Evolutionary conservation across 1,140 invertebrate species (phyloP), one percentile per base, ranked within the genome.

Genomic region (Aricia agestis): DNA sequence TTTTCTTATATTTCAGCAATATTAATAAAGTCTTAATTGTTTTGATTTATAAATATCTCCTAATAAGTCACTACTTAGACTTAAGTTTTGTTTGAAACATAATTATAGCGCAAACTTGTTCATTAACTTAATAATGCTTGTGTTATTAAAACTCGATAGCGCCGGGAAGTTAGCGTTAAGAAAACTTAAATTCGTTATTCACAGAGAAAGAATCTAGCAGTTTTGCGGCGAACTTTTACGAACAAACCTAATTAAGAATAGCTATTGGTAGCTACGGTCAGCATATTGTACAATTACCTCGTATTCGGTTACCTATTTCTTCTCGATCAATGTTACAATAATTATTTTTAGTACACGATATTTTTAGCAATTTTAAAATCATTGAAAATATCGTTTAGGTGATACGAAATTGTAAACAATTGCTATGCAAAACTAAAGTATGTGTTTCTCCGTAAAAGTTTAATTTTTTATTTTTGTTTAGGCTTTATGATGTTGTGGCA

Each of bases 171-270:
- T 63, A 63, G 45, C 63, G 67, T 65, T 52, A 13, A 52, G 41
- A 11, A 41, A 70, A 57, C 69, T 59, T 65, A 63, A 61, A 72
- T 69, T 72, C 72, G 75, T 82, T 79, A 77, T 77, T 79, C 72
- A 73, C 72, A 45, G 66, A 73, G 71, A 74, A 73, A 41, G 69
- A 71, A 74, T 74, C 74, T 70, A 71, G 70, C 74, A 76, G 72
- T 76, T 74, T 76, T 74, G 73, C 70, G 74, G 75, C 70, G 68
- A 80, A 84, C 76, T 84, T 85, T 80, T 75, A 74, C 74, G 77
- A 85, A 85, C 81, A 82, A 84, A 85, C 83, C 83, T 79, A 85
- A 85, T 85, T 85, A 85, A 71, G 71, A 69, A 69, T 63, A 4
- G 72, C 25, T 63, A 69, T 70, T 66, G 61, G 75, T 74, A 71